Conservation (phyloP, 2,888 invertebrate genomes). For the Gisinianus flammeolus region DNA sequence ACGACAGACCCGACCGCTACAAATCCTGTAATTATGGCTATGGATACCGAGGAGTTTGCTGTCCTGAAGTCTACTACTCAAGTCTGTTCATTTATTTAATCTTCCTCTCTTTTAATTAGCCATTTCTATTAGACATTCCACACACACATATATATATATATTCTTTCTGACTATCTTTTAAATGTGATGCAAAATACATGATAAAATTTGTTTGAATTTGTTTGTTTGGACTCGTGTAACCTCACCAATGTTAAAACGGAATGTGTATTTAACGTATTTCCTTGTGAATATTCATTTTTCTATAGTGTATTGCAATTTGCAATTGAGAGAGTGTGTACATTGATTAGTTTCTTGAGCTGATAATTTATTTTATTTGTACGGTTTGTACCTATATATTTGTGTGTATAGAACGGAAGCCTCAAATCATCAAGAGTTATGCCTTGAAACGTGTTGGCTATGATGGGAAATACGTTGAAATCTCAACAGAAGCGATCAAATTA, state of each 20-base stretch:
- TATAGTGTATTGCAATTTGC: too few relatives aligned
- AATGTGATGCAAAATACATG: not conserved
- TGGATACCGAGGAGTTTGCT: slow-evolving; percentile 55
- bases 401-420: slow-evolving; percentile 2
- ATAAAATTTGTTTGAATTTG: too few relatives aligned
- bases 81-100: slow-evolving; percentile 44
- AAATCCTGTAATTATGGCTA: slow-evolving; percentile 56
- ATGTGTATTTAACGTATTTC: too few relatives aligned
- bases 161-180: not conserved
- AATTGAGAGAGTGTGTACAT: too few relatives aligned
- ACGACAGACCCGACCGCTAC: slow-evolving; percentile 49
- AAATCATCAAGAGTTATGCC: slow-evolving; percentile 15
- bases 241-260: too few relatives aligned
- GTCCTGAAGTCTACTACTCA: slow-evolving; percentile 51
- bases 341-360: too few relatives aligned
- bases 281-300: too few relatives aligned
- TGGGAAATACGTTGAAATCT: slow-evolving; percentile 25
- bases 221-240: too few relatives aligned
- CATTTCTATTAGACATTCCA: too few relatives aligned
- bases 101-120: too few relatives aligned
- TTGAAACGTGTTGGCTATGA: slow-evolving; percentile 28
- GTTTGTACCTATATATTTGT: too few relatives aligned
- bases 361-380: slow-evolving; percentile 29
- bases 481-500: slow-evolving; percentile 45
- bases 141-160: too few relatives aligned